Conservation (phyloP, 2,797 vertebrate genomes). For the Eutrigla gurnardus region DNA sequence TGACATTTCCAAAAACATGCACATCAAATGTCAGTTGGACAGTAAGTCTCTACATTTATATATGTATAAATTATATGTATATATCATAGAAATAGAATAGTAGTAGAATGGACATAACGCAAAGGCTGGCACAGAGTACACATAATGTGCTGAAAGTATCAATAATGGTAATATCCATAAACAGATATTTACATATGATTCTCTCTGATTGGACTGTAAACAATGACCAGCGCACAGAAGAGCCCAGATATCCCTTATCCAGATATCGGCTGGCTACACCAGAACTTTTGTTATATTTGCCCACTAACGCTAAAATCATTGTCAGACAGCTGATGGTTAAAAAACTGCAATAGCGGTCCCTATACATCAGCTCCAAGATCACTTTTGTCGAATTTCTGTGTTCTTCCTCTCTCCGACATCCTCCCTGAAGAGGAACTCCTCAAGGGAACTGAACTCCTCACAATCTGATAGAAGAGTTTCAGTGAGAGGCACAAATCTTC, state of each 20-base stretch:
- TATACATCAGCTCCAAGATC: neutral
- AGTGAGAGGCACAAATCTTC: conserved; percentile 27
- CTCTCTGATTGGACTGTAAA: neutral
- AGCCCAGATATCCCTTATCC: neutral
- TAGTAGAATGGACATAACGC: neutral
- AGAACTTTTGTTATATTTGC: neutral
- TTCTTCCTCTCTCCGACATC: neutral
- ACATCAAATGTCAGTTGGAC: too few relatives aligned
- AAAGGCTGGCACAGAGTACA: neutral
- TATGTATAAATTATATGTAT: too few relatives aligned
- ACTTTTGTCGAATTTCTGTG: neutral
- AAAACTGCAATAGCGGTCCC: neutral
- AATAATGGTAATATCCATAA: too few relatives aligned
- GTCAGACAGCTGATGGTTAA: neutral
- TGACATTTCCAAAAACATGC: too few relatives aligned
- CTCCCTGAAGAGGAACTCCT: conserved; percentile 3
- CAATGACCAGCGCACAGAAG: neutral
- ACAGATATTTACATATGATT: too few relatives aligned
- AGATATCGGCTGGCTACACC: neutral
- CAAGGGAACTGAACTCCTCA: conserved; percentile 13
- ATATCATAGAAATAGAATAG: too few relatives aligned
- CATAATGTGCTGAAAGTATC: neutral
- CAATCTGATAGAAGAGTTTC: conserved; percentile 24
- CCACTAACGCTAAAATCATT: neutral
- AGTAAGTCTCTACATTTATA: too few relatives aligned